These are phyloP conservation scores for Phyllostomus discolor DNA, from an alignment of 2,113 vertebrate species.

Conservation along the genomic window DNA sequence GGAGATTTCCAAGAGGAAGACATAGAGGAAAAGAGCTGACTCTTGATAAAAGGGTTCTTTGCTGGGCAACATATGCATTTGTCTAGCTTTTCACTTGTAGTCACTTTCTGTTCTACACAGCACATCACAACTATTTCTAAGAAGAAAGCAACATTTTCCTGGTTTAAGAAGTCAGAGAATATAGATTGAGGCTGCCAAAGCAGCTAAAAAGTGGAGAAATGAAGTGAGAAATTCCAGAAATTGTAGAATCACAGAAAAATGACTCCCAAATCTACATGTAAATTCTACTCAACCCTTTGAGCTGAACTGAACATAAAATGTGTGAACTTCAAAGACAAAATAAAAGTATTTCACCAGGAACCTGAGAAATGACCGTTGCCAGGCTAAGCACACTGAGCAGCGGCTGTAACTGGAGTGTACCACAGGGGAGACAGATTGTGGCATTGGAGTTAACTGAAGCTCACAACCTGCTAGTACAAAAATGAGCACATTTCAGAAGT, in stretches of 20 bases:
- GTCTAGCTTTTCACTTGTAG: neutral
- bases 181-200: neutral
- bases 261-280: neutral
- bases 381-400: neutral
- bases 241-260: neutral
- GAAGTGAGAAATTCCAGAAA: neutral
- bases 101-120: neutral
- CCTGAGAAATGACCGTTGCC: neutral
- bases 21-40: neutral
- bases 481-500: neutral
- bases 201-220: neutral
- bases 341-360: neutral
- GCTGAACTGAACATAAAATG: neutral
- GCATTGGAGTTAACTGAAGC: neutral
- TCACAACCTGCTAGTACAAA: neutral
- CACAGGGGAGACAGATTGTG: neutral
- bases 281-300: neutral
- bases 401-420: neutral
- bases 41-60: neutral
- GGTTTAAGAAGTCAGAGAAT: neutral
- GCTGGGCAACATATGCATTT: neutral
- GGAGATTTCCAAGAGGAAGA: neutral
- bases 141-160: neutral
- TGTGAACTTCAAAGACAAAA: neutral
- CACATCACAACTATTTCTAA: neutral